Evolutionary conservation across 2,888 invertebrate species (phyloP).

Genomic region (Argynnis bischoffii): DNA sequence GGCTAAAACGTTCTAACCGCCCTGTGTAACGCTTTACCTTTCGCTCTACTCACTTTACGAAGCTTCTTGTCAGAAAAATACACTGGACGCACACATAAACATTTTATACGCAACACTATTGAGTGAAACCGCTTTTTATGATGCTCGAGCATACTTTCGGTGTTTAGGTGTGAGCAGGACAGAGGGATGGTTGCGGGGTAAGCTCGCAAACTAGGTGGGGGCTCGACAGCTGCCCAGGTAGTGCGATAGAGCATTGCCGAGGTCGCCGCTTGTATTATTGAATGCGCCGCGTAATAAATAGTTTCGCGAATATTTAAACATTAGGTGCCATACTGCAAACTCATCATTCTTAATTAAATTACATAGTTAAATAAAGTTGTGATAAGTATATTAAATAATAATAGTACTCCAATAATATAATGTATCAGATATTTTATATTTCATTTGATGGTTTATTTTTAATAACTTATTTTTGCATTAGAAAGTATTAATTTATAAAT

Average conservation of each 20-base stretch:
- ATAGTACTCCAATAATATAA: no score
- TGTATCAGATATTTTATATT: no score
- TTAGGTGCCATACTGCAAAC: constrained; percentile 56
- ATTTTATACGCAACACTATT: constrained; percentile 58
- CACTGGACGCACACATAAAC: constrained; percentile 66
- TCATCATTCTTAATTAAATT: constrained; percentile 50
- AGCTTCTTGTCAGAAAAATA: constrained; percentile 78
- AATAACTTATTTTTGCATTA: no score
- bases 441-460: no score
- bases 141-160: constrained; percentile 66
- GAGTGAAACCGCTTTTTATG: constrained; percentile 79
- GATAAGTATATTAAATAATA: no score
- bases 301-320: constrained; percentile 64
- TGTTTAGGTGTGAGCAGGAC: constrained; percentile 65
- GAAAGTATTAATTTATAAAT: no score
- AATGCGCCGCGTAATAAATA: constrained; percentile 73
- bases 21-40: constrained; percentile 58
- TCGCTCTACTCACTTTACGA: constrained; percentile 57
- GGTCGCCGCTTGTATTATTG: constrained; percentile 67
- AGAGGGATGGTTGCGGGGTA: constrained; percentile 69
- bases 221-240: constrained; percentile 79
- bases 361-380: not conserved
- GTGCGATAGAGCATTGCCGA: constrained; percentile 71
- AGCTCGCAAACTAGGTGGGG: constrained; percentile 69
- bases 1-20: constrained; percentile 66